Conservation (phyloP, 2,113 vertebrate genomes). For the Mionectes macconnelli region DNA sequence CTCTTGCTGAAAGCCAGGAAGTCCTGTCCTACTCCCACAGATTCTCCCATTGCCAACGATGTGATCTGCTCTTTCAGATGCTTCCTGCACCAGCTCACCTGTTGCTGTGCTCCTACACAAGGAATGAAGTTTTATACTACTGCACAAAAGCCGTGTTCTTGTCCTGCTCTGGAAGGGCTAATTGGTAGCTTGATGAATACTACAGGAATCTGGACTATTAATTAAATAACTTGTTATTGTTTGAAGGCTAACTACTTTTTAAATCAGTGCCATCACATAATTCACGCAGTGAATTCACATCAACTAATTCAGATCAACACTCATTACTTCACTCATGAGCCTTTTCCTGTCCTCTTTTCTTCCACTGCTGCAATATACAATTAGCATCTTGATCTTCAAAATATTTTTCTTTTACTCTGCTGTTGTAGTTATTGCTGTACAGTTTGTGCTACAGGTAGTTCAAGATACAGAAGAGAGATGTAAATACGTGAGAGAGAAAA, state of each 20-base stretch:
- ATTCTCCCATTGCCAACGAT: neutral
- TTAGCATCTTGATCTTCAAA: neutral
- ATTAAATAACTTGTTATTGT: neutral
- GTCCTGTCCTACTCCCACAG: neutral
- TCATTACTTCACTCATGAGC: neutral
- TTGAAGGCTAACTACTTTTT: neutral
- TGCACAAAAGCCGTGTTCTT: neutral
- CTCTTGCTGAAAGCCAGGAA: neutral
- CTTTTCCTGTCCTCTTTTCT: neutral
- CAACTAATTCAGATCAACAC: neutral
- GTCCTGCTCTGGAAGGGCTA: neutral
- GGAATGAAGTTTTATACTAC: neutral
- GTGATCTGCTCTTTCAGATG: neutral
- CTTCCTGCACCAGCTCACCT: fast-evolving
- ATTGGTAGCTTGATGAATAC: neutral
- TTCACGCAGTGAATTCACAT: neutral
- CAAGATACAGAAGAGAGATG: neutral
- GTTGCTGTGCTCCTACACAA: neutral
- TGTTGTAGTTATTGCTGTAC: neutral
- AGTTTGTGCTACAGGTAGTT: neutral
- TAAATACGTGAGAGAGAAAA: neutral
- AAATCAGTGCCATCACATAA: neutral
- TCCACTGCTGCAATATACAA: neutral
- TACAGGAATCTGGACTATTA: neutral
- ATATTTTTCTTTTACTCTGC: neutral